Base-by-base conservation (phyloP, 2,888 invertebrate species). In the Biston stratarius region DNA sequence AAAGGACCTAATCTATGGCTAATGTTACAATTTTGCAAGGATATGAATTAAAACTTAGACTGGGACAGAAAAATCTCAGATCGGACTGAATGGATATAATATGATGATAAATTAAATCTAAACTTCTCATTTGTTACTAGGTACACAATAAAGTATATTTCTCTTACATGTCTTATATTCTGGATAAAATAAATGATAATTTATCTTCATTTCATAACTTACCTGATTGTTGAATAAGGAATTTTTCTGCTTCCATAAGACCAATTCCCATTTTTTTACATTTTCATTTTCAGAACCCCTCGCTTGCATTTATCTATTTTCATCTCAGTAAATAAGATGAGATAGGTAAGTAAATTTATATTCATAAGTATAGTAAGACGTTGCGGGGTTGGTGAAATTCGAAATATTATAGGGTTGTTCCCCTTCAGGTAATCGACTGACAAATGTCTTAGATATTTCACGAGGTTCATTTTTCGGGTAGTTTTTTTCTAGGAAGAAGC, bases 371-470 rank as follows among this genome's bases (percentile, higher is more conserved):
- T 82, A 87, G 83, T 83, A 83, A 85, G 83, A 83, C 83, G 81
- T 82, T 83, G 78, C 79, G 79, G 87, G 86, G 86, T 81, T 83
- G 82, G 78, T 78, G 83, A 86, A 89, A 86, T 88, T 89, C 83
- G 77, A 85, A 87, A 91, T 90, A 88, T 87, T 88, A 83, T 83
- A 82, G 86, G 85, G 87, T 79, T 81, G 81, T 74, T 70, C 87
- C 87, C 91, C 86, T 86, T 82, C 90, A 90, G 88, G 92, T 94
- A 94, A 93, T 93, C 91, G 91, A 87, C 91, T 92, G 92, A 93
- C 91, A 92, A 93, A 93, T 91, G 92, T 91, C 88, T 91, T 72
- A 88, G 88, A 92, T 92, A 91, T 92, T 92, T 90, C 86, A 89
- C 89, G 85, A 86, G 91, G 90, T 92, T 92, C 91, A 93, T 93